phyloP scores from a whole-genome alignment of 92 coral and sea anemone genomes.

The Epizoanthus fatuus region DNA sequence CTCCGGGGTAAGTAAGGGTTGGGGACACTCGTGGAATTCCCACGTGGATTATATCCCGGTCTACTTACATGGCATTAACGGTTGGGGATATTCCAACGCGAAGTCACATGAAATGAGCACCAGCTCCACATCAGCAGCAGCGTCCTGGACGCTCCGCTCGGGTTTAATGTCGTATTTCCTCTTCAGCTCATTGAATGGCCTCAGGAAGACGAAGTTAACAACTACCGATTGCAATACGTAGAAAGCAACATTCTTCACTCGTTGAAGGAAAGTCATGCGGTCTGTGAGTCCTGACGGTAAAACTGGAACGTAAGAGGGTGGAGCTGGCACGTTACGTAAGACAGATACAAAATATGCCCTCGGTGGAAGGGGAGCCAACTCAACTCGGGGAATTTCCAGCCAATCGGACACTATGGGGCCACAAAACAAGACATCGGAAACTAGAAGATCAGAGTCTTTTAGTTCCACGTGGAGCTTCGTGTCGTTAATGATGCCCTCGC shows the following conservation, averaged over 20 bases:
- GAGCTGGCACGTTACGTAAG: conserved; percentile 41
- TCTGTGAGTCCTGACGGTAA: conserved; percentile 34
- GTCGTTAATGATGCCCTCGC: conserved; percentile 16
- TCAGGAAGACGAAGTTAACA: neutral
- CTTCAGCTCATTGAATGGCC: conserved; percentile 47
- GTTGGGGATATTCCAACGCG: conserved; percentile 80
- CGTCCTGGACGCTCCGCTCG: conserved; percentile 53
- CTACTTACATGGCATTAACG: conserved; percentile 75
- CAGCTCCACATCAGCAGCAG: conserved; percentile 63
- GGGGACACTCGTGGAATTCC: too few relatives aligned
- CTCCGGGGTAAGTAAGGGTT: too few relatives aligned
- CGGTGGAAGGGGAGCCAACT: conserved; percentile 20
- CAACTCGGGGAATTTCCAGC: conserved; percentile 36
- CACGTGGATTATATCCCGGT: too few relatives aligned
- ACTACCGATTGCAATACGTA: neutral
- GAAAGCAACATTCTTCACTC: conserved; percentile 30
- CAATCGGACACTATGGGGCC: conserved; percentile 25
- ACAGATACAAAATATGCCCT: neutral
- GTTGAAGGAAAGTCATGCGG: conserved; percentile 47
- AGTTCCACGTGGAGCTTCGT: conserved; percentile 21
- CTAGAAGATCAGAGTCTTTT: conserved; percentile 34
- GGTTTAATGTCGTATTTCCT: conserved; percentile 69
- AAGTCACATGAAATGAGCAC: conserved; percentile 58
- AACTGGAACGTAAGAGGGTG: conserved; percentile 56
- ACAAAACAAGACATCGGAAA: conserved; percentile 27